phyloP scores from a whole-genome alignment of 2,888 invertebrate genomes.

The Tiliacea citrago region DNA sequence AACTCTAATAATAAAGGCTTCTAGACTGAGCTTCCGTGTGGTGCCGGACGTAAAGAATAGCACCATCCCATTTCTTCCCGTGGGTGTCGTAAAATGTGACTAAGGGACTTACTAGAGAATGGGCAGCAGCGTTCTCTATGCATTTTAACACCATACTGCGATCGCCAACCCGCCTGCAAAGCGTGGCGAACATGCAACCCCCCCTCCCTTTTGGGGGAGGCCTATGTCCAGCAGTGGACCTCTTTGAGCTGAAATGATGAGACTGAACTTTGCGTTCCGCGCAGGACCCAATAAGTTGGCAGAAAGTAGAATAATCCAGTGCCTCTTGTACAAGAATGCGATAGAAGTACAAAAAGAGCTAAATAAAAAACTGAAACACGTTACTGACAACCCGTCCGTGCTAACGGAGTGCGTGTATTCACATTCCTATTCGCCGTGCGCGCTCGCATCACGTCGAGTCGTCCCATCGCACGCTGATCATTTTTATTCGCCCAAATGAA shows the following conservation, averaged over 20 bases:
- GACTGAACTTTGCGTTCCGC: not conserved
- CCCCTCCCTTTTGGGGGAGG: too few relatives aligned
- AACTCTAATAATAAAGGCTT: not conserved
- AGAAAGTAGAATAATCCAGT: constrained; percentile 14
- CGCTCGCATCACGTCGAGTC: constrained; percentile 62
- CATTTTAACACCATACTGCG: too few relatives aligned
- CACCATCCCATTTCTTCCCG: too few relatives aligned
- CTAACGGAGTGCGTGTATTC: constrained; percentile 55
- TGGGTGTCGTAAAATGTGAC: too few relatives aligned
- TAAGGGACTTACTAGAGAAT: too few relatives aligned
- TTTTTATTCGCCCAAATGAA: constrained; percentile 82
- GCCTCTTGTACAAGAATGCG: constrained; percentile 10
- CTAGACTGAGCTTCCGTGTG: too few relatives aligned
- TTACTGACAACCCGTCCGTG: constrained; percentile 33
- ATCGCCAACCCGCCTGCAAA: too few relatives aligned
- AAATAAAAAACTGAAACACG: constrained; percentile 35
- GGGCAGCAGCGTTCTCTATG: too few relatives aligned
- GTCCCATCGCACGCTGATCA: constrained; percentile 72
- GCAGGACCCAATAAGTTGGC: not conserved
- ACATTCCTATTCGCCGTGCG: constrained; percentile 63
- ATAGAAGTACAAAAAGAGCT: constrained; percentile 18
- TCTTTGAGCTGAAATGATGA: too few relatives aligned
- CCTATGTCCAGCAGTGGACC: too few relatives aligned
- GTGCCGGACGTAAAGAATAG: too few relatives aligned
- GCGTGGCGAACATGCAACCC: too few relatives aligned